Conservation (phyloP, 2,888 invertebrate species). For the Microctonus brassicae region DNA sequence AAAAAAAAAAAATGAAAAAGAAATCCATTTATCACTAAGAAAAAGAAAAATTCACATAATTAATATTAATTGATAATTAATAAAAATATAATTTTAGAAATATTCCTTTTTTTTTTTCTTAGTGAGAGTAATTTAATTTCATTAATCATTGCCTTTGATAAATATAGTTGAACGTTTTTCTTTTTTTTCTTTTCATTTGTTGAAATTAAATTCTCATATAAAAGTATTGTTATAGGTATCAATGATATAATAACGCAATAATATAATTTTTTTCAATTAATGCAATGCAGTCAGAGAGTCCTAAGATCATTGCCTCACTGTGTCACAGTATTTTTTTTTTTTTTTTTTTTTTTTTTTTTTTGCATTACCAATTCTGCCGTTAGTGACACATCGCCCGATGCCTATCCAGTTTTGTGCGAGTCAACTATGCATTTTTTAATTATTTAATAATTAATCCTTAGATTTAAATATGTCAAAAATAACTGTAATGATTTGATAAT, state of each 20-base stretch:
- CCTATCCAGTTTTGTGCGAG: conserved; percentile 63
- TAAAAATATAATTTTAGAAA: conserved; percentile 9
- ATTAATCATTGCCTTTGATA: neutral
- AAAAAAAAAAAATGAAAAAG: conserved; percentile 3
- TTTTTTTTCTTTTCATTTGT: too few species aligned
- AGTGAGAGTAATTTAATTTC: neutral
- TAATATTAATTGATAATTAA: conserved; percentile 35
- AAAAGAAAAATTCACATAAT: neutral
- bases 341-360: too few species aligned
- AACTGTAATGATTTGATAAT: neutral
- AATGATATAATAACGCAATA: neutral
- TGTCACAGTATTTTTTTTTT: conserved; percentile 59
- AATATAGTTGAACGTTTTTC: neutral
- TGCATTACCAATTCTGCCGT: conserved; percentile 59
- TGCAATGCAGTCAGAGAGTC: conserved; percentile 52
- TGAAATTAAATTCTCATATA: neutral
- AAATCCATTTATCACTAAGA: neutral
- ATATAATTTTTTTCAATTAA: neutral
- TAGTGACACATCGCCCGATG: conserved; percentile 66
- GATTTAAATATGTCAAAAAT: neutral
- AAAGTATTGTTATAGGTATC: conserved; percentile 22
- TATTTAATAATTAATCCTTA: conserved; percentile 37
- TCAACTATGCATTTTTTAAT: conserved; percentile 39
- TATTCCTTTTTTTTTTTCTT: neutral
- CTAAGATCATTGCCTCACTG: conserved; percentile 67